Percentiles rank a stretch among this genome's conserved stretches.
These are phyloP conservation scores for Chrysemys picta DNA, from an alignment of 2,113 vertebrate species.

Conservation along the genomic window DNA sequence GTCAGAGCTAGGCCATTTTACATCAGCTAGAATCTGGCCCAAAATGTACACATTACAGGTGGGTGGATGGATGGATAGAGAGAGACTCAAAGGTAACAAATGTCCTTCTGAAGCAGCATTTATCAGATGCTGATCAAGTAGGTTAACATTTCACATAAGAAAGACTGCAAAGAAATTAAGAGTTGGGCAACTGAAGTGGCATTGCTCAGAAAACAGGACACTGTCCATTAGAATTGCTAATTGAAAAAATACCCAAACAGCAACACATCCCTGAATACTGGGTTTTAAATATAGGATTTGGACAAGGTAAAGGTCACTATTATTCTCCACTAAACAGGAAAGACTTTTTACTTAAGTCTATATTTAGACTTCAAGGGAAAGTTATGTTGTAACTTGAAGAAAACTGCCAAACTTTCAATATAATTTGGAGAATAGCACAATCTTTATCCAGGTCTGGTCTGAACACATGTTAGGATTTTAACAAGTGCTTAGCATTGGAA, in stretches of 20 bases:
- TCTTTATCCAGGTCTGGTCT: slow-evolving; percentile 53
- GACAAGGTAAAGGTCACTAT: slow-evolving; percentile 44
- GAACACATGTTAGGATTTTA: slow-evolving; percentile 62
- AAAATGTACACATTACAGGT: not conserved
- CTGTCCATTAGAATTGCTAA: not conserved
- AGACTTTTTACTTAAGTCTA: slow-evolving; percentile 52
- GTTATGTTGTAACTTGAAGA: slow-evolving; percentile 46
- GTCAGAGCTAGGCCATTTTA: not conserved
- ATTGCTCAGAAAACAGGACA: slow-evolving; percentile 12
- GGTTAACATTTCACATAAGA: not conserved
- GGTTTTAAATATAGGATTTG: slow-evolving; percentile 23
- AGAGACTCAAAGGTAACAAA: not conserved
- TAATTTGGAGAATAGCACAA: slow-evolving; percentile 48
- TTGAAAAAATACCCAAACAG: not conserved
- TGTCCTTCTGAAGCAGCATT: not conserved
- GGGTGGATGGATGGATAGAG: not conserved
- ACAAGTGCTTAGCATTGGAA: slow-evolving; percentile 70
- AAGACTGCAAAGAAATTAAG: not conserved
- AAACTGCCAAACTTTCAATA: slow-evolving; percentile 61
- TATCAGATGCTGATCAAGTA: not conserved
- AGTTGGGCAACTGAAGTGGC: slow-evolving; percentile 13
- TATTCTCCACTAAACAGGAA: slow-evolving; percentile 44
- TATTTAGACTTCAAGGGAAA: slow-evolving; percentile 69
- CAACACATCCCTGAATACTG: slow-evolving; percentile 2
- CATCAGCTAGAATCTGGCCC: rapidly evolving